These are phyloP conservation scores for honey bee (Apis mellifera) DNA, from an alignment of 1,140 invertebrate species.

Conservation along the genomic window Amel_HAv3.1 CM009943.2:6087001-6087500, in stretches of 20 bases:
- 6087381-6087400: not conserved
- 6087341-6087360: not conserved
- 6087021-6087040: too few species aligned
- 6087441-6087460: not conserved
- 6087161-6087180: not conserved
- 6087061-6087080: too few species aligned
- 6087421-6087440: constrained; percentile 17
- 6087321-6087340: not conserved
- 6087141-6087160: too few species aligned
- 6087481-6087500: not conserved
- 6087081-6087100: too few species aligned
- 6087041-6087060: too few species aligned
- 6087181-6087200: not conserved
- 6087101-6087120: too few species aligned
- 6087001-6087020: too few species aligned
- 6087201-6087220: too few species aligned
- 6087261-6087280: not conserved
- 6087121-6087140: too few species aligned
- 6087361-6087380: constrained; percentile 8
- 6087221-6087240: not conserved
- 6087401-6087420: constrained; percentile 1
- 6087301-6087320: constrained; percentile 14
- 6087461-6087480: not conserved
- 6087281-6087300: constrained; percentile 24
- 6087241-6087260: constrained; percentile 7